These are phyloP conservation scores for Uromys caudimaculatus DNA, from an alignment of 2,797 vertebrate genomes.

Conservation along the genomic window DNA sequence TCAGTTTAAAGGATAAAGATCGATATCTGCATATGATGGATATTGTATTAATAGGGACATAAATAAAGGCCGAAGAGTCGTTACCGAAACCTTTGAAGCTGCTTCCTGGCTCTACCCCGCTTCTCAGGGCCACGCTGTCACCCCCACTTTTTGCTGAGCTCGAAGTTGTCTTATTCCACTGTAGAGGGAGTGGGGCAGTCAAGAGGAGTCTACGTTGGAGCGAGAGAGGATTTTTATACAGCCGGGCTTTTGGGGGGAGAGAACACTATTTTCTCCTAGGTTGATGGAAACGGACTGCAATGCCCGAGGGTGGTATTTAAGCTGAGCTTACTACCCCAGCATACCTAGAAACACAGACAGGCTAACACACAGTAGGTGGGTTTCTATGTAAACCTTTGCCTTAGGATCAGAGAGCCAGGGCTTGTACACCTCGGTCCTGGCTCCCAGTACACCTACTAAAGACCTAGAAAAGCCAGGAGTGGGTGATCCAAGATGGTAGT, in stretches of 20 bases:
- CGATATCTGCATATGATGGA: constrained; percentile 91
- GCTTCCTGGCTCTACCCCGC: constrained; percentile 71
- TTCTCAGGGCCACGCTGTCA: constrained; percentile 28
- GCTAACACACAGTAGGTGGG: accelerated
- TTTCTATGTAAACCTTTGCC: not conserved
- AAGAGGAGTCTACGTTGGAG: not conserved
- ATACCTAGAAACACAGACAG: not conserved
- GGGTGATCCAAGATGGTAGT: too few relatives aligned
- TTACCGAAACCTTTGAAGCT: constrained; percentile 89
- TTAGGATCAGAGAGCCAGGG: not conserved
- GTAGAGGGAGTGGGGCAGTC: not conserved
- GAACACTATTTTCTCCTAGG: not conserved
- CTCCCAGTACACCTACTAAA: not conserved
- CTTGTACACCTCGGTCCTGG: too few relatives aligned
- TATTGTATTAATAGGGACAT: constrained; percentile 94
- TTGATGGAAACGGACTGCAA: not conserved
- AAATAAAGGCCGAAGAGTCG: constrained; percentile 90
- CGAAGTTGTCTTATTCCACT: not conserved
- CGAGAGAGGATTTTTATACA: not conserved
- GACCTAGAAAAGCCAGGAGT: accelerated
- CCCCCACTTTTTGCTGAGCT: not conserved
- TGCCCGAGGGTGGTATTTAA: not conserved
- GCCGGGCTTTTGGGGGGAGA: not conserved
- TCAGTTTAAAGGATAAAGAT: constrained; percentile 94
- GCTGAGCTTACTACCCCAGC: not conserved